Conservation (phyloP, 2,797 vertebrate genomes). For the Strix occidentalis region DNA sequence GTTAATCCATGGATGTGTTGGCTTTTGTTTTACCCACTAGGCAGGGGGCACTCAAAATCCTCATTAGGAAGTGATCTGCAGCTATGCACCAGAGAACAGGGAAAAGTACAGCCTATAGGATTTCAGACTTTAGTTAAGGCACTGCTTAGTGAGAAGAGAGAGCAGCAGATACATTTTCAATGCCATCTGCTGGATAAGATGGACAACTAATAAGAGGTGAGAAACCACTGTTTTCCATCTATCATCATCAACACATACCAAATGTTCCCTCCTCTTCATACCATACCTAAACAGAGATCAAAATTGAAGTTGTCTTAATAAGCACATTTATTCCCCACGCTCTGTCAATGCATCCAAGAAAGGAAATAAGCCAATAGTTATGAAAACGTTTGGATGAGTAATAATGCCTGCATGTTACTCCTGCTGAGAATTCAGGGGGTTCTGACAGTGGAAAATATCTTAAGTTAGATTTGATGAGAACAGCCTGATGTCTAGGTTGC, state of each 20-base stretch:
- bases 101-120: background rate
- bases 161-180: conserved; percentile 33
- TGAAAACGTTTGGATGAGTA: background rate
- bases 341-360: background rate
- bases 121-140: background rate
- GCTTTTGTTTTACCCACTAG: background rate
- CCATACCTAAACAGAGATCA: background rate
- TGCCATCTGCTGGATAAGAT: conserved; percentile 39
- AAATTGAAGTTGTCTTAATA: background rate
- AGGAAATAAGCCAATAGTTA: background rate
- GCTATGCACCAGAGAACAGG: background rate
- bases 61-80: background rate
- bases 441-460: background rate
- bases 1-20: background rate
- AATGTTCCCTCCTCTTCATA: background rate
- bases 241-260: background rate
- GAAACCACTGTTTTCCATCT: background rate
- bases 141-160: background rate
- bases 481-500: background rate
- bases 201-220: background rate
- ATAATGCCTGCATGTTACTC: background rate
- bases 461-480: background rate
- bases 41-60: background rate
- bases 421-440: background rate
- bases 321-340: background rate